Conservation (phyloP, 2,113 vertebrate species). For the Oncorhynchus masou region DNA sequence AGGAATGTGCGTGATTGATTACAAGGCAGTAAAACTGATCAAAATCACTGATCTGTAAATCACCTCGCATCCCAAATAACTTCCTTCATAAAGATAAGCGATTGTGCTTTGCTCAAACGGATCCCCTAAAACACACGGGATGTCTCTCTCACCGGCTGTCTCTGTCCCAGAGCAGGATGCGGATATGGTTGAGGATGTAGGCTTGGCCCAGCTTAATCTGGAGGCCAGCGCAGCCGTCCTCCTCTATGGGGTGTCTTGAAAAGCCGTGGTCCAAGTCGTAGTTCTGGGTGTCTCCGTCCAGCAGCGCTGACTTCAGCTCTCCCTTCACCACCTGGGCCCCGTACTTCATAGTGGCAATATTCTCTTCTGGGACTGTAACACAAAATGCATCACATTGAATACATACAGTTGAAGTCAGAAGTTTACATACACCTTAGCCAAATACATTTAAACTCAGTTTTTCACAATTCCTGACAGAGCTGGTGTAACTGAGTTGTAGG, state of each 20-base stretch:
- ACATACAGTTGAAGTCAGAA: background rate
- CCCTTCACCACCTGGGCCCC: conserved; percentile 96
- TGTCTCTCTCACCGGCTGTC: conserved; percentile 82
- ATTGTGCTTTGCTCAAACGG: too few species aligned
- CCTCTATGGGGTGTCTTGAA: conserved; percentile 94
- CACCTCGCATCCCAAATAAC: too few species aligned
- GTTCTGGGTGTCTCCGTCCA: conserved; percentile 98
- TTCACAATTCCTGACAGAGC: too few species aligned
- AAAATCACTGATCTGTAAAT: too few species aligned
- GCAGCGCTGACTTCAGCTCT: conserved; percentile 92
- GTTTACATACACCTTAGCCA: too few species aligned
- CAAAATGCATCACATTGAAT: conserved; percentile 18
- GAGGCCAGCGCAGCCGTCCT: conserved; percentile 90
- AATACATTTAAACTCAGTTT: too few species aligned
- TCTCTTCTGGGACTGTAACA: conserved; percentile 89
- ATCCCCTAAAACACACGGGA: too few species aligned
- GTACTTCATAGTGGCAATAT: conserved; percentile 97
- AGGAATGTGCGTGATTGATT: too few species aligned
- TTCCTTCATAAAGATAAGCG: too few species aligned
- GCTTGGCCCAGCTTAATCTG: conserved; percentile 94
- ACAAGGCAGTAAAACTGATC: too few species aligned
- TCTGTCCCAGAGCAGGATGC: conserved; percentile 95
- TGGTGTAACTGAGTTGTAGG: too few species aligned
- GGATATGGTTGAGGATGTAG: conserved; percentile 92
- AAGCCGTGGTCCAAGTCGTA: conserved; percentile 99